Evolutionary conservation across 92 coral and sea anemone species (phyloP), one percentile per base, ranked within the genome.

Genomic region (Parazoanthus atlanticus): DNA sequence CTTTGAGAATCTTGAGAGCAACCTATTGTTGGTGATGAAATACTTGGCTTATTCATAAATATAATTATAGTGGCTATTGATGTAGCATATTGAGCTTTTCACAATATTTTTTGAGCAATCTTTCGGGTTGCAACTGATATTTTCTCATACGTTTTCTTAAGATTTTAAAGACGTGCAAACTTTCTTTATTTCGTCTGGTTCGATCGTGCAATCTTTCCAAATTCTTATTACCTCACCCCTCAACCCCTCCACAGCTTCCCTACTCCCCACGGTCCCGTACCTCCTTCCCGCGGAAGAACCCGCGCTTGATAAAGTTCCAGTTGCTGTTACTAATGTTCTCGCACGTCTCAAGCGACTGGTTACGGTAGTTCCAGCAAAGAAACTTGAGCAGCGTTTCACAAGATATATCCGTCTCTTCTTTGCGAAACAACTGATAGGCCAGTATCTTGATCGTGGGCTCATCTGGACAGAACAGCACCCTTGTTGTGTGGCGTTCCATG

Each of bases 211-310:
- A 15, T 52, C 12, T 1, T 46, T 25, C 31, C 31, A 8, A 29
- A 8, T n/a, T 25, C 0, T 25, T 67, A 8, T 5, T 7, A 30
- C 11, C 28, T 25, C 74, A 25, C 12, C 28, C 74, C 19, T 26
- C 71, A 38, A 38, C 8, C 30, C 0, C 74, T 28, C 74, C 58
- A 12, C 58, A 12, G 58, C 4, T 12, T 15, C 21, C 19, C 21
- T 46, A 8, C 58, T 1, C 58, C 17, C 58, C 21, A 52, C 9
- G 10, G 23, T 5, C 65, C 7, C 1, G 9, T 79, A 79, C 83
- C 83, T 79, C 83, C 17, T 79, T 79, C 28, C 83, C 83, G 46
- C 83, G 83, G 38, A 79, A 79, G n/a, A 49, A 79, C 15, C 83
- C 83, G 9, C 70, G 83, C 25, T 79, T 79, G n/a, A 79, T 32